phyloP scores from a whole-genome alignment of 2,113 vertebrate genomes.

The Hiodon alosoides region DNA sequence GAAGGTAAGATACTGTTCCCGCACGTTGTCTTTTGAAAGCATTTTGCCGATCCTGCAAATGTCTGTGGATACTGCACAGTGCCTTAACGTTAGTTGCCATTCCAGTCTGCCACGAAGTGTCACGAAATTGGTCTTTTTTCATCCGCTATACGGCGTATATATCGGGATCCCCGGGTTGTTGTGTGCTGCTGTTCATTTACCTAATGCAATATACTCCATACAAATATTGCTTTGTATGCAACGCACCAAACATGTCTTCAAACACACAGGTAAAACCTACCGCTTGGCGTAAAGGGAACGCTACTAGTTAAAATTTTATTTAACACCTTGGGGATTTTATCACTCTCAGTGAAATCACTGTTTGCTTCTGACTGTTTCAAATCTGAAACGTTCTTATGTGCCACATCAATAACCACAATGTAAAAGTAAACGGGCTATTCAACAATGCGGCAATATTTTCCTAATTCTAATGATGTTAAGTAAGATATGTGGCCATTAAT shows the following conservation, averaged over 20 bases:
- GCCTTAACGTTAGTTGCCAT: constrained; percentile 26
- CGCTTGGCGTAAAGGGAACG: neutral
- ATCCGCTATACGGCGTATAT: too few species aligned
- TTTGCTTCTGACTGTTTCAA: neutral
- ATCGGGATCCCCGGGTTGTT: too few species aligned
- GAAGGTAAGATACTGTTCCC: constrained; percentile 62
- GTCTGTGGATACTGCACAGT: constrained; percentile 37
- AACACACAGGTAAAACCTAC: constrained; percentile 37
- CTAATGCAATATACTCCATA: neutral
- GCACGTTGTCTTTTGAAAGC: constrained; percentile 34
- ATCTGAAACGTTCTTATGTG: neutral
- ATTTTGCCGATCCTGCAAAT: constrained; percentile 39
- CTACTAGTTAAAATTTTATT: neutral
- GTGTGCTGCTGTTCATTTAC: neutral
- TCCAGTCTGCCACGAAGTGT: constrained; percentile 17
- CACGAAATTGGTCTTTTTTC: constrained; percentile 6
- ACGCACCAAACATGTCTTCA: constrained; percentile 36
- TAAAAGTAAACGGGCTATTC: constrained; percentile 17
- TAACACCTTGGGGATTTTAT: neutral
- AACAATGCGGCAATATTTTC: constrained; percentile 15
- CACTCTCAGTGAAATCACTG: too few species aligned
- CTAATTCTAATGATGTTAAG: neutral
- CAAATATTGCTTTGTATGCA: neutral
- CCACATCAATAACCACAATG: neutral
- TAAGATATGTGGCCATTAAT: constrained; percentile 3